Percentiles rank a stretch among this genome's conserved stretches.
Evolutionary conservation across 92 coral and sea anemone genomes (phyloP).

Genomic region (Siderastrea radians): DNA sequence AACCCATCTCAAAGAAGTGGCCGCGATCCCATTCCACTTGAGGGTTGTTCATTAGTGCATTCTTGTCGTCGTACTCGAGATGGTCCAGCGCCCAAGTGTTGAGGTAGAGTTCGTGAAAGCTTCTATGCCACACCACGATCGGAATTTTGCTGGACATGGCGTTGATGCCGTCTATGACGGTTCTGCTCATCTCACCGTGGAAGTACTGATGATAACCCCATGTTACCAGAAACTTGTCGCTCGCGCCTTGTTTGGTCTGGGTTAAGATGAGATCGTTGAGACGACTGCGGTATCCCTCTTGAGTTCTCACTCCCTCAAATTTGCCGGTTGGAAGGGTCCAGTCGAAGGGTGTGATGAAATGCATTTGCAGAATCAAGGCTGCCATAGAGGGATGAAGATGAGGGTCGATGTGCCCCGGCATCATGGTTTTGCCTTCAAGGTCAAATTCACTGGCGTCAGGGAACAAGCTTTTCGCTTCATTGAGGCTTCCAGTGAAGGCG

Average conservation of each 20-base stretch:
- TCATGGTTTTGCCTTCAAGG: constrained; percentile 52
- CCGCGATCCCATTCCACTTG: constrained; percentile 65
- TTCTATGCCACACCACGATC: constrained; percentile 57
- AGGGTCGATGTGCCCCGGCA: constrained; percentile 77
- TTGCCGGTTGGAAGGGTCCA: constrained; percentile 59
- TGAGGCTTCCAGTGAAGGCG: constrained; percentile 48
- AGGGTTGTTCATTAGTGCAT: constrained; percentile 22
- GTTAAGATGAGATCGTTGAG: constrained; percentile 13
- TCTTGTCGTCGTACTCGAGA: constrained; percentile 21
- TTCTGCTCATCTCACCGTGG: constrained; percentile 49
- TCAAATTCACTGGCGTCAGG: constrained; percentile 8
- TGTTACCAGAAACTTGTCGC: constrained; percentile 21
- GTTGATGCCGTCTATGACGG: constrained; percentile 19
- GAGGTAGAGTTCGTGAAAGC: constrained; percentile 62
- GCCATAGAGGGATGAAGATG: constrained; percentile 74
- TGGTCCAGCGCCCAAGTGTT: constrained; percentile 30
- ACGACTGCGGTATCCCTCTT: constrained; percentile 22
- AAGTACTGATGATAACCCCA: constrained; percentile 56
- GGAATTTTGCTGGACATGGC: neutral
- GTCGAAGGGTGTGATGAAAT: constrained; percentile 59
- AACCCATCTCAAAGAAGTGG: constrained; percentile 61
- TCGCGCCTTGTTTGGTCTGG: neutral
- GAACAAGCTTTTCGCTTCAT: constrained; percentile 7
- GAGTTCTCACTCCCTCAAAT: constrained; percentile 35
- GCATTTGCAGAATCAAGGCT: constrained; percentile 52